phyloP scores from a whole-genome alignment of 2,888 invertebrate genomes.

The Parnassius smintheus region DNA sequence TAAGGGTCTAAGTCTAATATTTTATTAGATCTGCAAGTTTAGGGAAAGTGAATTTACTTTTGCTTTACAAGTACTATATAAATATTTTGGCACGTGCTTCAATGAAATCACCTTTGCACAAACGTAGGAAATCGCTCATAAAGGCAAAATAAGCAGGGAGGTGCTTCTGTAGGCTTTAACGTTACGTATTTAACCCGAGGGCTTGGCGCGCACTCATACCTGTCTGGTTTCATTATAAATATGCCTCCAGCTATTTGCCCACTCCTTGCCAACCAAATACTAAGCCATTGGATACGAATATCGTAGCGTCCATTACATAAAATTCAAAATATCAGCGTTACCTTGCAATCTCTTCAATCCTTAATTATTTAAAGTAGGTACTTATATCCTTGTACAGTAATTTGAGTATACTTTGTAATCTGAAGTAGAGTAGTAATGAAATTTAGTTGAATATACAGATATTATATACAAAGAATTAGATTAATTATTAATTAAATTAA shows the following conservation, averaged over 20 bases:
- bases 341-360: too few species aligned
- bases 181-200: constrained; percentile 22
- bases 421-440: too few species aligned
- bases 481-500: too few species aligned
- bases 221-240: constrained; percentile 62
- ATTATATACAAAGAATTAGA: not conserved
- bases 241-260: constrained; percentile 51
- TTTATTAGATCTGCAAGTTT: too few species aligned
- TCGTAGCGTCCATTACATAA: not conserved
- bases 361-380: too few species aligned
- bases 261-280: constrained; percentile 26
- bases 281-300: constrained; percentile 1
- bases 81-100: not conserved
- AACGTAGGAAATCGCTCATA: constrained; percentile 15
- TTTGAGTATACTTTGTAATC: too few species aligned
- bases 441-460: not conserved
- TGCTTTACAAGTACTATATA: not conserved
- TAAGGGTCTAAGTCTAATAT: too few species aligned
- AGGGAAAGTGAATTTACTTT: too few species aligned
- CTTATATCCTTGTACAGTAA: too few species aligned
- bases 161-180: constrained; percentile 13
- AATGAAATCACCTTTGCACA: not conserved
- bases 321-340: not conserved
- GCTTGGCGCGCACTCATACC: constrained; percentile 44
- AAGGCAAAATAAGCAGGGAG: constrained; percentile 13